Evolutionary conservation across 92 coral and sea anemone genomes (phyloP), one percentile per base, ranked within the genome.

Genomic region (Heliopora coerulea): DNA sequence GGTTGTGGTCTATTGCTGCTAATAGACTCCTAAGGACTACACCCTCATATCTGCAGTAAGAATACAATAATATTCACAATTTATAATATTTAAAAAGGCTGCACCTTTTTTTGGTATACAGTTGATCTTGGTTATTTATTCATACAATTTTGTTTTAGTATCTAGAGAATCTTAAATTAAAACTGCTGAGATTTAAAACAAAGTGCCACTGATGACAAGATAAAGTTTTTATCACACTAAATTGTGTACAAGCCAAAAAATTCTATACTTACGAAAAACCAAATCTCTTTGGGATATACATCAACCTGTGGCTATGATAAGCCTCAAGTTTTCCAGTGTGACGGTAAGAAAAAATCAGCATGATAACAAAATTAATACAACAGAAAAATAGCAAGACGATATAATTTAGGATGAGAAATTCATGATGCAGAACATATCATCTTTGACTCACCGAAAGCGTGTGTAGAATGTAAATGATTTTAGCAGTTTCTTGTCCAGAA

Each of bases 1-100:
- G 78, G 67, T 72, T 72, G 49, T 72, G 78, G 28, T 72, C 78
- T 19, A 72, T 32, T 39, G 68, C 67, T 72, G 66, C 65, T 11
- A 72, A 17, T n/a, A 72, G 46, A 54, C 78, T 72, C 30, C 78
- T 52, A 54, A 44, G 25, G 18, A 56, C 44, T 34, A 20, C 29
- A 56, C 78, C 78, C 28, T 50, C 66, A 56, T 26, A 72, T 72
- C 67, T 72, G 40, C 27, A 25, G 13, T 25, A 25, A 50, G 12
- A 12, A 37, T 12, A 37, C 5, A 37, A 37, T 4, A 12, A 5
- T 4, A 37, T 37, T 5, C 5, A 37, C 42, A 37, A 37, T 5
- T 12, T 37, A 12, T 5, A 37, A 12, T 37, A 37, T 4, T 4
- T 12, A 37, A 12, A 4, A 37, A 4, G 5, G 42, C 12, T 37